phyloP scores from a whole-genome alignment of 2,797 vertebrate species.

The Diceros bicornis region DNA sequence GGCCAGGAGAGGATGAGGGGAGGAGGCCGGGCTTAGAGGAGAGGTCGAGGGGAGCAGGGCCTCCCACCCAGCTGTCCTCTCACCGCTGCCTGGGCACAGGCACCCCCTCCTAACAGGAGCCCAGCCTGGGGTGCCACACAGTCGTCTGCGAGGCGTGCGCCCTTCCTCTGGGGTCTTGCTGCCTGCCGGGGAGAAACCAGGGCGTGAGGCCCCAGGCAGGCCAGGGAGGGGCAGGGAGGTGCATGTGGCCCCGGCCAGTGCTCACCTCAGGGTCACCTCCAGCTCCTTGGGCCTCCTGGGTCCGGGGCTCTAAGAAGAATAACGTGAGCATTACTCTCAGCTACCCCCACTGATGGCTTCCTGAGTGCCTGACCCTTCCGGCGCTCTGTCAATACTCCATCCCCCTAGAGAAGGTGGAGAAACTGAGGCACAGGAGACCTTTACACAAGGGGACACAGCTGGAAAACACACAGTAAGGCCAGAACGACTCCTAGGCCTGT shows the following conservation, averaged over 20 bases:
- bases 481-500: neutral
- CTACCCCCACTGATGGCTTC: neutral
- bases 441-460: neutral
- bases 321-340: neutral
- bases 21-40: neutral
- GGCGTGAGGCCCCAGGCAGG: neutral
- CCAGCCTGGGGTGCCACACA: neutral
- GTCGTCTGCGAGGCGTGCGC: neutral
- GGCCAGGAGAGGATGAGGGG: neutral
- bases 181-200: conserved; percentile 69
- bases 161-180: conserved; percentile 71
- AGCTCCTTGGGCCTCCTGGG: conserved; percentile 72
- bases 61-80: conserved; percentile 30
- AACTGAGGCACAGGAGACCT: neutral
- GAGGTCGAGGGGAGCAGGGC: neutral
- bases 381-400: fast-evolving
- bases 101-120: conserved; percentile 62
- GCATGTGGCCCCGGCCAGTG: neutral
- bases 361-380: neutral
- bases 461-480: neutral
- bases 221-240: neutral
- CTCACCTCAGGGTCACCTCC: conserved; percentile 80
- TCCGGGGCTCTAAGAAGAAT: conserved; percentile 75
- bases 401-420: neutral
- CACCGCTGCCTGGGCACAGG: conserved; percentile 73